Evolutionary conservation across 2,797 vertebrate genomes (phyloP).

Genomic region (Bufotes viridis): DNA sequence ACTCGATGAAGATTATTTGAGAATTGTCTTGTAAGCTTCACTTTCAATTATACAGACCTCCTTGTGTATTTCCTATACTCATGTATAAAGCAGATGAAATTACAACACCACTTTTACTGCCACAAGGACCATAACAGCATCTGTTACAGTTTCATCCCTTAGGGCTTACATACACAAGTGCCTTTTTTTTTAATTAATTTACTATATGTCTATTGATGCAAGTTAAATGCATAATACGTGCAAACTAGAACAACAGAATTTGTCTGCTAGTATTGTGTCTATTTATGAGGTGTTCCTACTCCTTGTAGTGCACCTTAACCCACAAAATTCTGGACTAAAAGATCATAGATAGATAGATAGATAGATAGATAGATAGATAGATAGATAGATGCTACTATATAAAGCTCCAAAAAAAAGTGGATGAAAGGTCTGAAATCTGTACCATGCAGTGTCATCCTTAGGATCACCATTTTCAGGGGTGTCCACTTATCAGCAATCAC

Average conservation of each 20-base stretch:
- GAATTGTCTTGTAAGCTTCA: slow-evolving; percentile 39
- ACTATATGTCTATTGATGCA: slow-evolving; percentile 31
- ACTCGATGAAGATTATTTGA: slow-evolving; percentile 50
- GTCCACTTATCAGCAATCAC: neutral
- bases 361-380: too few species aligned
- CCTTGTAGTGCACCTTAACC: neutral
- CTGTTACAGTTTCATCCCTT: slow-evolving; percentile 23
- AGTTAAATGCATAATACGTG: slow-evolving; percentile 13
- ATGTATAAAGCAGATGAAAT: slow-evolving; percentile 36
- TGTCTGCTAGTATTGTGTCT: neutral
- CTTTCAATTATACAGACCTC: slow-evolving; percentile 38
- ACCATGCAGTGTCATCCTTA: neutral
- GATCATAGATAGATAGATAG: neutral
- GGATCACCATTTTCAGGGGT: neutral
- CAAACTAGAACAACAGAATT: neutral
- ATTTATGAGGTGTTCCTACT: neutral
- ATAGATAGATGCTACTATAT: too few species aligned
- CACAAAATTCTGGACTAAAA: neutral
- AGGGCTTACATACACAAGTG: slow-evolving; percentile 27
- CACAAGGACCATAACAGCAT: slow-evolving; percentile 30
- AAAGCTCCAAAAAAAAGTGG: too few species aligned
- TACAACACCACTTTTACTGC: slow-evolving; percentile 37
- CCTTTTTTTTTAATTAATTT: slow-evolving; percentile 17
- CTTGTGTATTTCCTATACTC: slow-evolving; percentile 34
- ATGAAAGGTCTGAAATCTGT: too few species aligned